These are phyloP conservation scores for Leucoma salicis DNA, from an alignment of 2,888 invertebrate genomes.

Conservation along the genomic window DNA sequence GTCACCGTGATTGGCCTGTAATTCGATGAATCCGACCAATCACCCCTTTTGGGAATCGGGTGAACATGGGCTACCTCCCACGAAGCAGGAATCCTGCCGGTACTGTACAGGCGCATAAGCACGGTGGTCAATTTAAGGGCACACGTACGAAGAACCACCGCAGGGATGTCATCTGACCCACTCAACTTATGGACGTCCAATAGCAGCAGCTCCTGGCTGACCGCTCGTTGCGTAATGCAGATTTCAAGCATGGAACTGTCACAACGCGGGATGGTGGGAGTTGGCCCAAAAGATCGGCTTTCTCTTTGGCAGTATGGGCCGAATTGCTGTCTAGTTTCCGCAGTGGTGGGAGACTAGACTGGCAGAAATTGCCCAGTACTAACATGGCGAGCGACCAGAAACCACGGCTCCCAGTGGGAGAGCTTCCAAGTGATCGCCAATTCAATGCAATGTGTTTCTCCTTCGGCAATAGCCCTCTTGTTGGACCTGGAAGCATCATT, in stretches of 20 bases:
- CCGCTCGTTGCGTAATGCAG: not conserved
- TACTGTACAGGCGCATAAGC: slow-evolving; percentile 1
- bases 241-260: not conserved
- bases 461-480: not conserved
- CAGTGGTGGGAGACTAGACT: not conserved
- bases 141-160: slow-evolving; percentile 1
- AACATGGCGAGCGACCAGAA: slow-evolving; percentile 4
- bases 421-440: not conserved
- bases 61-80: not conserved
- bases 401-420: not conserved
- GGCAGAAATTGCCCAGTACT: not conserved
- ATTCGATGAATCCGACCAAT: not conserved
- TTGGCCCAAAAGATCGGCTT: slow-evolving; percentile 1
- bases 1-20: not conserved
- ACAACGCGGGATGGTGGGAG: not conserved
- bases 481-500: not conserved
- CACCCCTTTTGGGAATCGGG: slow-evolving; percentile 5
- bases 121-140: not conserved
- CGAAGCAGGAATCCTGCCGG: not conserved
- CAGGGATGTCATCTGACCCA: slow-evolving; percentile 6
- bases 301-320: not conserved
- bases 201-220: not conserved
- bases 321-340: not conserved
- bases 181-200: slow-evolving; percentile 2
- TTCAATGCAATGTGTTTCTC: not conserved